Base-by-base conservation (phyloP, 2,888 invertebrate species). In the Diaprepes abbreviatus region DNA sequence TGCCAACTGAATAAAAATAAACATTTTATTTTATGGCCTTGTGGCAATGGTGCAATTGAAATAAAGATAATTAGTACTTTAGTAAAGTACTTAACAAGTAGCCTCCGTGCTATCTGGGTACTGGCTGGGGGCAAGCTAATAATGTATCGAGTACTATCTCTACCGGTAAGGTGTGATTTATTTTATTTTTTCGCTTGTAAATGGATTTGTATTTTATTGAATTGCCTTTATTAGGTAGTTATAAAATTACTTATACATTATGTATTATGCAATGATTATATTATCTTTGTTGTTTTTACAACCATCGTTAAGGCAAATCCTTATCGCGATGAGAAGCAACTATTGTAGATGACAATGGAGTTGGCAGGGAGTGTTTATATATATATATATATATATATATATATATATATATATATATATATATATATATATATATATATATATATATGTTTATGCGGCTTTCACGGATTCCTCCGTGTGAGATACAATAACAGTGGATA, bases 141-240 rank as follows among this genome's bases (percentile, higher is more conserved):
- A 59, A 59, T 59, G 59, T 59, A 59, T 45, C 45, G 5, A 33
- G 45, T 31, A 19, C 45, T 38, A 45, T 40, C 59, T 45, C 14
- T 31, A 59, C 59, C 31, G 50, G 50, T 28, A 48, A 48, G 28
- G 48, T 48, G 28, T 28, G n/a, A 48, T 36, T 36, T 36, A 36
- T 16, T 40, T 40, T 40, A 17, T 17, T 40, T 40, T 40, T 17
- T 40, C 3, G 4, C n/a, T 40, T 40, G 17, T 33, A 17, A 40
- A 40, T 12, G 17, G 7, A n/a, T 40, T 3, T 40, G 16, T 10
- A 9, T 40, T 16, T 40, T 17, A 40, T 40, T 40, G 17, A 40
- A 40, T 40, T 16, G 6, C 17, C 4, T 40, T 40, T 40, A 40
- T 40, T 16, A 9, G 7, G 9, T 43, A 19, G 1, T 43, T 12